phyloP scores from a whole-genome alignment of 2,797 vertebrate species.

The Poecilia velifera region DNA sequence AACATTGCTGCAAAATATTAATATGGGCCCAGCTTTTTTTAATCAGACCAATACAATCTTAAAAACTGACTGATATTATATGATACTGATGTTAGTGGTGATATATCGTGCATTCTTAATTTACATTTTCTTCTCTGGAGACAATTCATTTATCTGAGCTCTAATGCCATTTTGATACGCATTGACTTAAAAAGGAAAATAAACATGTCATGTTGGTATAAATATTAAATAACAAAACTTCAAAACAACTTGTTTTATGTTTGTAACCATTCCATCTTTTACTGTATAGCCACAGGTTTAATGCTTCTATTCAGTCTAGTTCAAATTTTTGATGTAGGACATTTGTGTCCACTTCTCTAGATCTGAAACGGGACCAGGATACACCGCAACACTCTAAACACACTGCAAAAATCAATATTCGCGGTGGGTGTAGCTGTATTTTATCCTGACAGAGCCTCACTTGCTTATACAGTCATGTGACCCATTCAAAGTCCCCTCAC shows the following conservation, averaged over 20 bases:
- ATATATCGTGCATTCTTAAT: neutral
- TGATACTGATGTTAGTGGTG: neutral
- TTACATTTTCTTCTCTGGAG: neutral
- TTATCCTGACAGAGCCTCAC: neutral
- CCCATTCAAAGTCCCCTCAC: neutral
- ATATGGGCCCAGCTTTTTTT: neutral
- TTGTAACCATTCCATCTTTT: neutral
- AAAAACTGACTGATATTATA: neutral
- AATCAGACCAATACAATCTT: neutral
- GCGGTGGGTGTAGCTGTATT: neutral
- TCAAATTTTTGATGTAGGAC: neutral
- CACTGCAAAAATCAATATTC: neutral
- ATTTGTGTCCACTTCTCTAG: neutral
- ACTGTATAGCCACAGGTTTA: neutral
- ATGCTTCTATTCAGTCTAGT: neutral
- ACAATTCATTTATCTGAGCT: neutral
- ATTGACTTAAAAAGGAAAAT: neutral
- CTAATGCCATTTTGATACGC: neutral
- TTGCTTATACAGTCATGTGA: neutral
- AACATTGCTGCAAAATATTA: neutral
- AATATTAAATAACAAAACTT: neutral
- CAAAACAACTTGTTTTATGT: neutral
- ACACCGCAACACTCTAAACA: neutral
- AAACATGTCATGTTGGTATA: neutral
- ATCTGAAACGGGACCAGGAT: neutral